These are phyloP conservation scores for Sylvia borin DNA, from an alignment of 2,797 vertebrate genomes.

Conservation along the genomic window DNA sequence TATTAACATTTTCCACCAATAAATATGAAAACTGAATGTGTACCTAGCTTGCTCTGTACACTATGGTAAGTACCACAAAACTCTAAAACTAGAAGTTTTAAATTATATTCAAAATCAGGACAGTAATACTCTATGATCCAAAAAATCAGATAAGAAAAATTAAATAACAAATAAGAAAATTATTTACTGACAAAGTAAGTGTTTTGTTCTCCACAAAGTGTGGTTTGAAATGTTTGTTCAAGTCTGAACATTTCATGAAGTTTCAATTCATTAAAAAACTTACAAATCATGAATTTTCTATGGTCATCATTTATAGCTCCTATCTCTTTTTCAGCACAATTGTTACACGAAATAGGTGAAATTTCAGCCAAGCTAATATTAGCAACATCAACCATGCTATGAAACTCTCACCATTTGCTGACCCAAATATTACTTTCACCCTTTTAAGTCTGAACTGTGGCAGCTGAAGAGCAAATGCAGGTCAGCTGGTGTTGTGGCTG, in stretches of 20 bases:
- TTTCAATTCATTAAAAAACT: not conserved
- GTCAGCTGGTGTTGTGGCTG: not conserved
- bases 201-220: not conserved
- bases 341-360: not conserved
- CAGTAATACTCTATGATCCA: not conserved
- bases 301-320: not conserved
- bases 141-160: not conserved
- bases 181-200: not conserved
- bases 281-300: fast-evolving
- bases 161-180: not conserved
- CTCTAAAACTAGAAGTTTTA: not conserved
- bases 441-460: conserved; percentile 7
- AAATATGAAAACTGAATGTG: not conserved
- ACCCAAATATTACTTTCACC: not conserved
- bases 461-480: conserved; percentile 15
- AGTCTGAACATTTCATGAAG: not conserved
- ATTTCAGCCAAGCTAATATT: not conserved
- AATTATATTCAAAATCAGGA: not conserved
- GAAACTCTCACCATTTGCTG: not conserved
- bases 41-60: not conserved
- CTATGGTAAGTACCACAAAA: not conserved
- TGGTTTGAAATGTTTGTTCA: not conserved
- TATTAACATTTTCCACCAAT: not conserved
- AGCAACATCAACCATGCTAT: not conserved
- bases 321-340: not conserved